Evolutionary conservation across 2,113 vertebrate genomes (phyloP), one percentile per base, ranked within the genome.

Genomic region (Pomatostomus ruficeps): DNA sequence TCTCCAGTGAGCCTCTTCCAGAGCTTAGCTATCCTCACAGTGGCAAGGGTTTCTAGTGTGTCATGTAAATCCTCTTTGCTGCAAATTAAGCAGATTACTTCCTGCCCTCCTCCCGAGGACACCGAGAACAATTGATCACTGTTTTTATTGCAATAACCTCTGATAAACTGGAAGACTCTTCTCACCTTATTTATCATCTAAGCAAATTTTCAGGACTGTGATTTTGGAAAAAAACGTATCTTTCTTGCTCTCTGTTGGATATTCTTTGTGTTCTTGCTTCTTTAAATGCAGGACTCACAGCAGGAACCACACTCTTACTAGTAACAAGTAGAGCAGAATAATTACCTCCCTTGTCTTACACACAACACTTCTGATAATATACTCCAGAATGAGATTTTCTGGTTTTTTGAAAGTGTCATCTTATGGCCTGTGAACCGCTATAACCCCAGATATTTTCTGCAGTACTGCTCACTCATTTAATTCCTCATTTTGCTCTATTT

Each of bases 321-420:
- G 85, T 85, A 85, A 78, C 67, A 96, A 95, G 71, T 95, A 95
- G 90, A 97, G 93, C 93, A 97, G 96, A 96, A 96, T 95, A 96
- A 96, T 90, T 85, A 57, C 58, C 71, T 89, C 62, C 49, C 25
- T 93, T 88, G 78, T 88, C 93, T 94, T 90, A 49, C 45, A 57
- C 55, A 87, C 68, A 77, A 40, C 48, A 76, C 62, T 88, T 88
- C 57, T 67, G 66, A 76, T 89, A 75, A 93, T 54, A 81, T 61
- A 89, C 8, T 35, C 45, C 18, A 70, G 84, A 73, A 94, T 54
- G 29, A 77, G 77, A 66, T 90, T 88, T 92, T 59, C 86, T n/a
- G 14, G 4, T 29, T 52, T 81, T 92, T 84, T 73, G 14, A 7
- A 92, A 73, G 51, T 62, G 38, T 26, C 29, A 31, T 80, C 36